Conservation (phyloP, 2,888 invertebrate species). For the Pinctada fucata region DNA sequence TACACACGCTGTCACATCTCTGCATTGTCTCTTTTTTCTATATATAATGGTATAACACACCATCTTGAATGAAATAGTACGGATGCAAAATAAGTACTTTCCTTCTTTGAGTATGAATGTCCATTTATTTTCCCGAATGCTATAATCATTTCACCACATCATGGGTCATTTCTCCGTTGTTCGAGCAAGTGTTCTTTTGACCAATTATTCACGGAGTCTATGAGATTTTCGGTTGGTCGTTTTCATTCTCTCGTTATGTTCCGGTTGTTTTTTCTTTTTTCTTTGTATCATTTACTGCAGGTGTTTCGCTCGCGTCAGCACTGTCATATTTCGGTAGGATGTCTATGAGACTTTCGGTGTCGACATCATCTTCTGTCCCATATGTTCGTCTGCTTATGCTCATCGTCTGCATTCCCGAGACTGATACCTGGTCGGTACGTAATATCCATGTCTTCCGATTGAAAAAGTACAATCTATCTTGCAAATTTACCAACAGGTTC, state of each 20-base stretch:
- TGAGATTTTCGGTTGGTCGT: background rate
- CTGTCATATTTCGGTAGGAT: too few species aligned
- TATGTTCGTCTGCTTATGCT: conserved; percentile 15
- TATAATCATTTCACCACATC: too few species aligned
- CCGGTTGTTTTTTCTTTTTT: too few species aligned
- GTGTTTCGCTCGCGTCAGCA: too few species aligned
- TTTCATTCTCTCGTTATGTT: too few species aligned
- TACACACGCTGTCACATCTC: background rate
- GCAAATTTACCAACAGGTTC: conserved; percentile 20
- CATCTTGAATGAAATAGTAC: background rate
- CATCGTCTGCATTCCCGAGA: conserved; percentile 21
- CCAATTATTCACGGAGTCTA: too few species aligned
- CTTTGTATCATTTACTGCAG: too few species aligned
- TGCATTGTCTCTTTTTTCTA: background rate
- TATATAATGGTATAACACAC: background rate
- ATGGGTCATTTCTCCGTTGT: too few species aligned
- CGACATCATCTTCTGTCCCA: background rate
- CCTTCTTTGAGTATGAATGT: background rate
- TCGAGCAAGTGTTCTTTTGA: too few species aligned
- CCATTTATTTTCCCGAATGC: too few species aligned
- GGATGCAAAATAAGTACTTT: background rate
- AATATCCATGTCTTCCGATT: conserved; percentile 6
- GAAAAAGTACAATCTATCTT: conserved; percentile 20
- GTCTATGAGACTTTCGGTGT: too few species aligned
- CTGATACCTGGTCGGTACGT: background rate